Base-by-base conservation (phyloP, 2,797 vertebrate species). In the Clarias laeviceps region DNA sequence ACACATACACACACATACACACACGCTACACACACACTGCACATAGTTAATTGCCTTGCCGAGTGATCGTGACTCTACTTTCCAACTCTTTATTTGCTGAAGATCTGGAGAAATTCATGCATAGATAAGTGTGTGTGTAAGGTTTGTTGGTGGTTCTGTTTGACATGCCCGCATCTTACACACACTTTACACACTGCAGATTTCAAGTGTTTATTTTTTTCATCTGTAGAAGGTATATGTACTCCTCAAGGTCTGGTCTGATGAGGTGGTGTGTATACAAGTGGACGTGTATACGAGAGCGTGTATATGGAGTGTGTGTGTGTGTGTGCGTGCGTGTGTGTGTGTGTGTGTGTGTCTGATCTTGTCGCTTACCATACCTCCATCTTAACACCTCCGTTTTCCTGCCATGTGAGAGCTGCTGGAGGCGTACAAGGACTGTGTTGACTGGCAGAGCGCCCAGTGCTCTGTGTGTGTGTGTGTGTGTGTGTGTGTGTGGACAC, bases 371-470 rank as follows among this genome's bases (percentile, higher is more conserved):
- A 85, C 89, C 87, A 88, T 86, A 78, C 84, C 87, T 89, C 87
- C 88, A 87, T 89, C 85, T 90, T 89, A 88, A 86, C 89, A 86
- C 89, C 88, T 90, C 84, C 79, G 82, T 90, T 87, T 82, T 66
- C 87, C 84, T 89, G 81, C 84, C 73, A 64, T 73, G 81, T 87
- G 85, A 87, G 92, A 91, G 90, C 91, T 95, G 94, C 93, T 94
- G 94, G 91, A 94, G 91, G 91, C 92, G 90, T 79, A 91, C 93
- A 93, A 94, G 93, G 93, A 94, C 93, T 91, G 90, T 90, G 90
- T 92, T 89, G 87, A 88, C 90, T 95, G 94, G 94, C 94, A 90
- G 82, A 64, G 61, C 85, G 94, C 94, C 94, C 93, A 84, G 88
- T 91, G 82, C 90, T 91, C 91, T 90, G 88, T 90, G 88, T 90